A percentile compares a stretch with the other conserved stretches of the same genome.
Conservation (phyloP, 1,140 invertebrate species). For the Cotesia glomerata region DNA sequence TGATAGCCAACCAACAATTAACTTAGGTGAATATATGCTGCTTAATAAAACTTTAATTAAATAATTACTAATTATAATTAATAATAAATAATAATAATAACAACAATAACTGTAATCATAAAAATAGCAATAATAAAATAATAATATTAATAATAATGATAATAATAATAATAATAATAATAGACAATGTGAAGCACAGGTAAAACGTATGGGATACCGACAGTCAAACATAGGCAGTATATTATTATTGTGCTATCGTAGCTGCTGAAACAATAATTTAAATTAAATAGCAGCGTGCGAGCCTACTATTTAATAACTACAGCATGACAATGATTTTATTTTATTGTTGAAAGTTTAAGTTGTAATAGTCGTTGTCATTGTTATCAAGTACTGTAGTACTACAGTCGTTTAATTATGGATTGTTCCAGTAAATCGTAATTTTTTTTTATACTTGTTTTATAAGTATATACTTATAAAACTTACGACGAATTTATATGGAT, state of each 20-base stretch:
- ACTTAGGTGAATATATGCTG: slow-evolving; percentile 54
- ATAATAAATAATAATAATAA: slow-evolving; percentile 38
- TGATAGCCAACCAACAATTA: slow-evolving; percentile 63
- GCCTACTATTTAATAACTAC: slow-evolving; percentile 42
- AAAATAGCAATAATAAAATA: too few species aligned
- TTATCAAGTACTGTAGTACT: too few species aligned
- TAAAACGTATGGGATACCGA: slow-evolving; percentile 52
- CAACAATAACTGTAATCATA: too few species aligned
- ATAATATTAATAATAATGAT: slow-evolving; percentile 48
- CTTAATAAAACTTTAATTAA: slow-evolving; percentile 38
- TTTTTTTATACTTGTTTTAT: background rate
- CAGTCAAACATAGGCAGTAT: slow-evolving; percentile 58
- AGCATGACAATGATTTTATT: slow-evolving; percentile 9
- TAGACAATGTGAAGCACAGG: slow-evolving; percentile 56
- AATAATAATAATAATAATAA: slow-evolving; percentile 47
- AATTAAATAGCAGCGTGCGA: slow-evolving; percentile 60
- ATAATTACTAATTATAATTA: slow-evolving; percentile 22
- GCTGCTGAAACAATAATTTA: slow-evolving; percentile 60
- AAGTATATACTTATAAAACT: background rate
- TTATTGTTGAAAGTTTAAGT: background rate
- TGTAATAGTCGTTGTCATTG: slow-evolving; percentile 4
- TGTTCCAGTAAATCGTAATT: background rate
- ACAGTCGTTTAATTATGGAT: too few species aligned
- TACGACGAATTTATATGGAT: background rate
- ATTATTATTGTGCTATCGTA: slow-evolving; percentile 55